Conservation (phyloP, 37 sponge, comb jelly and placozoan genomes). For the Lycopodina hypogea region DNA sequence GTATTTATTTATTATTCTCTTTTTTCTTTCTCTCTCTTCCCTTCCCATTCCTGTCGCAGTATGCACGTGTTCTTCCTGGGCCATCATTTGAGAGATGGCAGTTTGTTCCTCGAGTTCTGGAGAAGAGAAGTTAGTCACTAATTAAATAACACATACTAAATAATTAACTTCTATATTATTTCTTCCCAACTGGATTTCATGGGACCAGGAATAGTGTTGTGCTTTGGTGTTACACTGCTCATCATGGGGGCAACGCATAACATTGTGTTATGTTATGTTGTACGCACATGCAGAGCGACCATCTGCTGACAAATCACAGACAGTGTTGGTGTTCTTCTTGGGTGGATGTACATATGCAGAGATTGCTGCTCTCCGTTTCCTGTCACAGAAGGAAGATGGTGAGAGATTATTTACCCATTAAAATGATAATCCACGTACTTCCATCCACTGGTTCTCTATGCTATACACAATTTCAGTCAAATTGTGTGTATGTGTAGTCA, state of each 20-base stretch:
- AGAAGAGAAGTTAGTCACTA: conserved; percentile 31
- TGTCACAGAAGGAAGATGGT: conserved; percentile 81
- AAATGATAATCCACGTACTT: not conserved
- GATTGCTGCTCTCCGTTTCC: conserved; percentile 90
- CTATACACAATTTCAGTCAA: no score
- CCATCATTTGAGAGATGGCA: conserved; percentile 9
- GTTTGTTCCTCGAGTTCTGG: conserved; percentile 13
- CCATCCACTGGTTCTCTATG: no score
- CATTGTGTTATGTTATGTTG: no score
- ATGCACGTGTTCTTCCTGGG: conserved; percentile 21
- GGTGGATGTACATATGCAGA: conserved; percentile 96
- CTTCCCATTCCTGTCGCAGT: not conserved
- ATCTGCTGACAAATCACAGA: conserved; percentile 49
- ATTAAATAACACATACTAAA: no score
- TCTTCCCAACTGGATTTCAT: no score
- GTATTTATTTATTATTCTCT: not conserved
- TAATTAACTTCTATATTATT: no score
- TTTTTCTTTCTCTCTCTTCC: not conserved
- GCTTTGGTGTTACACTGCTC: no score
- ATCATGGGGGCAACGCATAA: no score
- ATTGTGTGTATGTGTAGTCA: no score
- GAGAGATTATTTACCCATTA: not conserved
- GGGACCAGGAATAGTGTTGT: no score
- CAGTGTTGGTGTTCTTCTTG: conserved; percentile 89
- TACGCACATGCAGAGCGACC: conserved; percentile 37